Base-by-base conservation (phyloP, 2,888 invertebrate genomes). In the Tipula unca region DNA sequence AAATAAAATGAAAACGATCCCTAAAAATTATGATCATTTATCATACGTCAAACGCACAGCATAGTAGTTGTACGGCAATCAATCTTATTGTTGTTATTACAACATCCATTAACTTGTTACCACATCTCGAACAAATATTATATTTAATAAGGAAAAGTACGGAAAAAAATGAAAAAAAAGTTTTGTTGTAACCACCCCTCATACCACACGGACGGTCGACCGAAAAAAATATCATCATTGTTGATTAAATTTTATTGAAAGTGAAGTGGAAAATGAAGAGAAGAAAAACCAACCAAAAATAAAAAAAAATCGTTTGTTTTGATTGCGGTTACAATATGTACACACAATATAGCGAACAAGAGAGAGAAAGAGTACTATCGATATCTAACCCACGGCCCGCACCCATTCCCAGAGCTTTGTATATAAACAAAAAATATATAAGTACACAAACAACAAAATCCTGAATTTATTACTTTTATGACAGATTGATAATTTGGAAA, bases 21-120 rank as follows among this genome's bases (percentile, higher is more conserved):
- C 69, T 25, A 25, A 69, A 69, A 69, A 69, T 69, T 69, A 69
- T 69, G 69, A 84, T 84, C 84, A 84, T 84, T 84, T 84, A 36
- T 84, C 84, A 84, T 84, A 84, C 36, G 84, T 84, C 84, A 84
- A 36, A 36, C 84, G 20, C 84, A 84, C 84, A 39, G 84, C 36
- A 69, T 10, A 69, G 69, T 69, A 69, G 69, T 25, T 69, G 69
- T 35, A 32, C 25, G 69, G 69, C 83, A 83, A 83, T 83, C 83
- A 83, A 83, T 83, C 83, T 83, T 69, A 69, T 25, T 69, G 69
- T 69, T 69, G 69, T 69, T 69, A 69, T 69, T 69, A 69, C 69
- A 69, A 69, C 69, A 69, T 69, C 69, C 69, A 69, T 69, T 69
- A 69, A 69, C 69, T 69, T 69, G 69, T 69, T 69, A 69, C 69